phyloP scores from a whole-genome alignment of 2,888 invertebrate genomes.

The Tenthredo distinguenda region DNA sequence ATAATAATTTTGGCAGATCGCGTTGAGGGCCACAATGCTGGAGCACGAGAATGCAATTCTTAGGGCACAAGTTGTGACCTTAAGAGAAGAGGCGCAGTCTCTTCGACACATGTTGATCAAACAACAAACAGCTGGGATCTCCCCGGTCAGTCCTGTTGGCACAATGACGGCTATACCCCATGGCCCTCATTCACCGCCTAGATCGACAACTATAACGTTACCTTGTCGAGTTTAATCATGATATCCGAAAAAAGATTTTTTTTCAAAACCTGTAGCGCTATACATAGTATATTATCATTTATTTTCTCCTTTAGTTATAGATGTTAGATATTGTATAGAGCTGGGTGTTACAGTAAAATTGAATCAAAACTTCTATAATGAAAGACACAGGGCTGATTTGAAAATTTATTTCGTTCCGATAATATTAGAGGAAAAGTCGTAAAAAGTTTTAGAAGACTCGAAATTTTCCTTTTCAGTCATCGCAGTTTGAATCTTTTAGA shows the following conservation, averaged over 20 bases:
- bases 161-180: background rate
- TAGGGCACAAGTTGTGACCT: constrained; percentile 88
- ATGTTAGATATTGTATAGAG: background rate
- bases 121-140: constrained; percentile 61
- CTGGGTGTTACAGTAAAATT: background rate
- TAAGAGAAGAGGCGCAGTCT: constrained; percentile 89
- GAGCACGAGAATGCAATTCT: constrained; percentile 94
- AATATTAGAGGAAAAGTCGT: background rate
- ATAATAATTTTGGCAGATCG: constrained; percentile 81
- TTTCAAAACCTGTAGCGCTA: background rate
- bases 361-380: background rate
- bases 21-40: constrained; percentile 89
- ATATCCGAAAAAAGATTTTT: background rate
- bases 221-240: constrained; percentile 49
- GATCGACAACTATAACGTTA: constrained; percentile 7
- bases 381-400: background rate
- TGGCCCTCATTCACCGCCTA: constrained; percentile 12
- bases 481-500: background rate
- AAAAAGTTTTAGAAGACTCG: background rate
- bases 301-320: background rate
- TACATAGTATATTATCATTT: background rate
- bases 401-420: no score
- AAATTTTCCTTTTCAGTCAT: background rate
- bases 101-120: constrained; percentile 84
- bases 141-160: constrained; percentile 14